These are phyloP conservation scores for Paramisgurnus dabryanus DNA, from an alignment of 2,113 vertebrate genomes.

Conservation along the genomic window DNA sequence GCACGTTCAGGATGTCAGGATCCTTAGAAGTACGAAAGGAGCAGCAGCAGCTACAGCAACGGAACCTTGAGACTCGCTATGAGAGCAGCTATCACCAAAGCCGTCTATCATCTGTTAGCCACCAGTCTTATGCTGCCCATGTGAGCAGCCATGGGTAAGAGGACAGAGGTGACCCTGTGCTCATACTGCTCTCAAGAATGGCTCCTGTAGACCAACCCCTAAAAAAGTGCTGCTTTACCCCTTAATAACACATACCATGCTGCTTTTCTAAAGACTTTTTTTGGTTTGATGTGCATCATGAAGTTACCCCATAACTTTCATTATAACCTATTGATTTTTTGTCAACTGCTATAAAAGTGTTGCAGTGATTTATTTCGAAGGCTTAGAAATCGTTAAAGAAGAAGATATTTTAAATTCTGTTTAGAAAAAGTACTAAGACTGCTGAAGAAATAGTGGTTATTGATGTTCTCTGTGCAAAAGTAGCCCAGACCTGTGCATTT, in stretches of 20 bases:
- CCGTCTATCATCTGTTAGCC: slow-evolving; percentile 78
- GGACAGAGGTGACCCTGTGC: slow-evolving; percentile 30
- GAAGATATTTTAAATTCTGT: background rate
- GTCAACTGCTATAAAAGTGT: background rate
- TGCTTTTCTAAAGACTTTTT: background rate
- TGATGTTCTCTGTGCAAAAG: background rate
- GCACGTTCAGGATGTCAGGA: slow-evolving; percentile 80
- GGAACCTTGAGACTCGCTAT: slow-evolving; percentile 76
- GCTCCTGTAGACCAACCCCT: slow-evolving; percentile 19
- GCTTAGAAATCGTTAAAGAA: background rate
- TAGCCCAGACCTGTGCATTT: background rate
- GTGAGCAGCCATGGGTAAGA: slow-evolving; percentile 74
- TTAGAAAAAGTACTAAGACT: background rate
- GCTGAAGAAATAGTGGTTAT: too few species aligned
- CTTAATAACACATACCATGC: slow-evolving; percentile 7
- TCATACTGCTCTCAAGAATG: slow-evolving; percentile 36
- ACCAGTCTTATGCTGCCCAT: slow-evolving; percentile 62
- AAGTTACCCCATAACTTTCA: background rate
- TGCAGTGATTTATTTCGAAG: too few species aligned
- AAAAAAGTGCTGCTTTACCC: slow-evolving; percentile 18
- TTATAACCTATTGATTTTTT: background rate
- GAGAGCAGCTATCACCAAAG: slow-evolving; percentile 81
- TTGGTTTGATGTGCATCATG: background rate
- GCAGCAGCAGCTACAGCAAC: slow-evolving; percentile 66
- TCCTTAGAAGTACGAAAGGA: slow-evolving; percentile 82